Base-by-base conservation (phyloP, 2,797 vertebrate genomes). In the Sparidentex hasta region DNA sequence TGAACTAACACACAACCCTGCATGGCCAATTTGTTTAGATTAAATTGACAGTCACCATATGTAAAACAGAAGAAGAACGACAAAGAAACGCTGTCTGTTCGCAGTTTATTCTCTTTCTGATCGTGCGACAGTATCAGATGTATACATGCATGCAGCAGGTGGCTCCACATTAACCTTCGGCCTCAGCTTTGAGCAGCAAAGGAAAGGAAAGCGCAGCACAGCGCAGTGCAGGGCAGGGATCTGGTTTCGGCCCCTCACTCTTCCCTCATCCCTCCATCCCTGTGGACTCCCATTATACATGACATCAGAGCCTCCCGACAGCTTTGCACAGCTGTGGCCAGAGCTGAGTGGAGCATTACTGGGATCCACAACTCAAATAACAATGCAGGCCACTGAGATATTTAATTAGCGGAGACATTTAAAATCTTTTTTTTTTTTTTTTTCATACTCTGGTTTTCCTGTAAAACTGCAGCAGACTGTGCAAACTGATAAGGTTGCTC, bases 221-320 rank as follows among this genome's bases (percentile, higher is more conserved):
- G 64, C 23, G 1, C 25, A 52, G 72, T 23, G 0, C 56, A 62
- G 85, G 21, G 72, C 55, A 74, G 63, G 80, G 90, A 91, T 94
- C 90, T 66, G 75, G 86, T 94, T 94, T 91, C 91, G 14, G 54
- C 50, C 67, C 73, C 83, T 80, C 71, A 7, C 81, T 82, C 71
- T 51, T 54, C 69, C 80, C 76, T 82, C 74, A 52, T 70, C 72
- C 67, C 76, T 67, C 44, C 85, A 66, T 88, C 83, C 86, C 87
- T 13, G 67, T 7, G 79, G 90, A 88, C 83, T 74, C 54, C 87
- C 74, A 88, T 92, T 88, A 88, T 74, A 76, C 83, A 92, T 91
- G 91, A 93, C 91, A 91, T 92, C 92, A 93, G 89, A 88, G 81
- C 78, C 87, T 83, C 84, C 80, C 70, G 51, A 89, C 89, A 92